Conservation (phyloP, 2,888 invertebrate genomes). For the Hirtodrosophila cameraria region DNA sequence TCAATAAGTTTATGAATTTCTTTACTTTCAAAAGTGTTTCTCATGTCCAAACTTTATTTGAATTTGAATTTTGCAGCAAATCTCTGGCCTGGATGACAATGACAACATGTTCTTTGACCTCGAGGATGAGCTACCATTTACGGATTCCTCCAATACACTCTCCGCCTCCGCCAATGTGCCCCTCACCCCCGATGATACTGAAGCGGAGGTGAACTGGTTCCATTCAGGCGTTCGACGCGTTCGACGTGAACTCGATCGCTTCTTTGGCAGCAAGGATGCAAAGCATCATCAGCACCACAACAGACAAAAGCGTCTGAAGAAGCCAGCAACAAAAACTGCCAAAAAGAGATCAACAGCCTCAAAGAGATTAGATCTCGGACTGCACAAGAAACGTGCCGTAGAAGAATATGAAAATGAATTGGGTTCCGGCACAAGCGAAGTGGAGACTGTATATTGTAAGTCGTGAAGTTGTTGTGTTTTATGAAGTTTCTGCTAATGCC, state of each 20-base stretch:
- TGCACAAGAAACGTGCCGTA: constrained; percentile 49
- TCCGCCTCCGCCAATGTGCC: constrained; percentile 26
- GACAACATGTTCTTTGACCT: constrained; percentile 69
- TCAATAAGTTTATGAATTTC: too few relatives aligned
- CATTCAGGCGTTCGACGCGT: constrained; percentile 77
- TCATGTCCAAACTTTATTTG: too few relatives aligned
- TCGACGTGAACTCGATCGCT: constrained; percentile 76
- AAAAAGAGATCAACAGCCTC: not conserved
- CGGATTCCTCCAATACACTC: constrained; percentile 11
- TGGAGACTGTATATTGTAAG: constrained; percentile 63
- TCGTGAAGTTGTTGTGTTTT: not conserved
- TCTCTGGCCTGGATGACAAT: constrained; percentile 53
- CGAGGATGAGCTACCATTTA: constrained; percentile 69
- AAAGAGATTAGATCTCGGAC: constrained; percentile 20
- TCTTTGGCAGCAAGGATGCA: constrained; percentile 67
- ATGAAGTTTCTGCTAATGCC: too few relatives aligned
- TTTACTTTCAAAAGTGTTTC: too few relatives aligned
- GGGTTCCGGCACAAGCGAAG: constrained; percentile 66
- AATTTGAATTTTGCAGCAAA: constrained; percentile 51
- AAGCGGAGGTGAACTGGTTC: constrained; percentile 71
- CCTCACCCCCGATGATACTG: constrained; percentile 43
- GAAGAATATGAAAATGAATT: constrained; percentile 53
- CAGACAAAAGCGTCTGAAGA: constrained; percentile 25
- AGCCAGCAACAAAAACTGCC: not conserved
- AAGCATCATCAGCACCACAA: too few relatives aligned